Base-by-base conservation (phyloP, 2,888 invertebrate genomes). In the Phyto melanocephala region DNA sequence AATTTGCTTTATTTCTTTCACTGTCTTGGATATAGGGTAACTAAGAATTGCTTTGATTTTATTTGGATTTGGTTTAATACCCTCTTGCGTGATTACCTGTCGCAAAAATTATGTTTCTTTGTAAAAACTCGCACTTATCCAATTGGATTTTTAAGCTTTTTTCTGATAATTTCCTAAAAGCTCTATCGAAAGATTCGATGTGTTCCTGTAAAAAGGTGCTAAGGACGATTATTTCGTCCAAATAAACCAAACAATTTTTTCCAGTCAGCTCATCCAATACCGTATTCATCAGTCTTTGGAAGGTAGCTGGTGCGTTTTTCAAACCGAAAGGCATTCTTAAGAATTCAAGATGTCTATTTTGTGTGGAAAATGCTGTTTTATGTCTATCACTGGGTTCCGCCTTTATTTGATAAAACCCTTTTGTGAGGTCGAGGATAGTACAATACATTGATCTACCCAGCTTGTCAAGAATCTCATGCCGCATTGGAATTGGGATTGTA, bases 21-120 rank as follows among this genome's bases (percentile, higher is more conserved):
- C 60, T 85, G 85, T 20, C 86, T 80, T 84, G 84, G 15, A 85
- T 86, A 22, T 86, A 45, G n/a, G 84, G 81, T 40, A 82, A 10
- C 86, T 84, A 67, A 72, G 11, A 33, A 87, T 86, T 2, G 84
- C 81, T 70, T 85, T 87, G 2, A 52, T 35, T 24, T 37, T 50
- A 13, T 72, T 72, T 11, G 50, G 62, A 13, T 72, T 60, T 22
- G 62, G 60, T 52, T 52, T 72, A 11, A 72, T 37, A 7, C 52
- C 60, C 4, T 72, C 40, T 4, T 60, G 40, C 11, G 20, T 71
- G 2, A 71, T 47, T 5, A 72, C 33, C 28, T 72, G 62, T 0
- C 52, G 62, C 13, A 52, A 62, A 33, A 60, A 72, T 13, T 62
- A 15, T 24, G 72, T 42, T 11, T 28, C 15, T 24, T 28, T 63